Percentiles rank a stretch among this genome's conserved stretches.
Evolutionary conservation across 2,888 invertebrate genomes (phyloP).

Genomic region (Sinelater perroti): DNA sequence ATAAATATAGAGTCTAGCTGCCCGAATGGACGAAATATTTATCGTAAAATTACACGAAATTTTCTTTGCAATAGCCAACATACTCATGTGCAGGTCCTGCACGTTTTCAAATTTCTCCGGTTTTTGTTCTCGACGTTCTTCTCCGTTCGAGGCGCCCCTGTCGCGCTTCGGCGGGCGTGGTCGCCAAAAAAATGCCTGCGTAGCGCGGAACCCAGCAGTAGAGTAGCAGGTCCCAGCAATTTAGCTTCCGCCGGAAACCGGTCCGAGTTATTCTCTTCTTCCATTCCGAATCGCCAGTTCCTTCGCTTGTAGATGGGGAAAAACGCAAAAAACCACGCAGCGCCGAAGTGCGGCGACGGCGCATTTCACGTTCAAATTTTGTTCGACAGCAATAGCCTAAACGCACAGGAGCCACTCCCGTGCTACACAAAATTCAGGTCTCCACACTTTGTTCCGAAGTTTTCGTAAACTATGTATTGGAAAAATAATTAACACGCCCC

Average conservation of each 20-base stretch:
- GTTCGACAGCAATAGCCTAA: conserved; percentile 60
- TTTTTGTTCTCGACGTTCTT: conserved; percentile 38
- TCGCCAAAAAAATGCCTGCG: conserved; percentile 49
- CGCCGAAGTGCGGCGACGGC: too few relatives aligned
- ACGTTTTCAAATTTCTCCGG: conserved; percentile 32
- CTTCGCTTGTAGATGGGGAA: conserved; percentile 1
- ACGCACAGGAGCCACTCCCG: conserved; percentile 55
- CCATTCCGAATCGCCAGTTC: neutral
- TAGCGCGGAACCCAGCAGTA: neutral
- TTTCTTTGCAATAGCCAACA: conserved; percentile 63
- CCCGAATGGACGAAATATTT: conserved; percentile 63
- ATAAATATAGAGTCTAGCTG: conserved; percentile 61
- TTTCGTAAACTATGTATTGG: conserved; percentile 39
- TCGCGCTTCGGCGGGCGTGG: conserved; percentile 36
- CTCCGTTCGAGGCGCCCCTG: conserved; percentile 23
- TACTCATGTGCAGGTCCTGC: conserved; percentile 26
- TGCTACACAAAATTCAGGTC: conserved; percentile 61
- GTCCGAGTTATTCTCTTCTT: too few relatives aligned
- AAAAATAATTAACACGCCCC: conserved; percentile 2
- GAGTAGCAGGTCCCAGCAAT: too few relatives aligned
- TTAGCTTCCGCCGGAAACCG: too few relatives aligned
- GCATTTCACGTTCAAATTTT: conserved; percentile 9
- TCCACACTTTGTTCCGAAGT: conserved; percentile 59
- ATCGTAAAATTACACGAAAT: conserved; percentile 61
- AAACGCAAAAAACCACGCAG: neutral